Evolutionary conservation across 2,113 vertebrate species (phyloP), one percentile per base, ranked within the genome.

Genomic region (Macroglossus sobrinus): DNA sequence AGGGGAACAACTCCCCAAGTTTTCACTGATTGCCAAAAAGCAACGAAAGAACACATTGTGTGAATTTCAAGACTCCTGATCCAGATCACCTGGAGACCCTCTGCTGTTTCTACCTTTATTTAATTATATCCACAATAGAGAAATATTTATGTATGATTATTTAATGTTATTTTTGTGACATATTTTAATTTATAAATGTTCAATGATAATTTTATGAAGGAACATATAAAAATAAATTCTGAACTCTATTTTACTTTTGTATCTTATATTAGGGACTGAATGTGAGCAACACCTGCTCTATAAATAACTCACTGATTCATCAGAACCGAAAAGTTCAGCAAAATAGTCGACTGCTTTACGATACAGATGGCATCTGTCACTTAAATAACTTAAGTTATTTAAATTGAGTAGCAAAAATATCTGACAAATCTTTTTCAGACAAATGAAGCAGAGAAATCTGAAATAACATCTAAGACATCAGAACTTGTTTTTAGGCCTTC

Each of bases 381-480:
- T 97, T 97, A 84, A 95, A 93, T 95, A 93, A 85, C 33, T 75
- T 80, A 76, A 93, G 81, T 94, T 95, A 94, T 96, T 98, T 96
- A 96, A 96, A 97, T 45, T 28, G 53, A 91, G 97, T 97, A 96
- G 74, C 53, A 95, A 95, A 94, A 14, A 19, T 97, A 96, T 93
- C 82, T 97, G 94, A 95, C 76, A 97, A 98, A 96, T 91, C 95
- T 63, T 96, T 97, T 97, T 71, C 94, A 98, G 97, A 96, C 69
- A 96, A 93, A 71, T 57, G 89, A 93, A 97, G 47, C 59, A 97
- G 94, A 96, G 79, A 91, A 96, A 97, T 88, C 43, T 96, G 97
- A 68, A 98, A 76, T 94, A 78, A 86, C 93, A 91, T 94, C 82
- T 75, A 81, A 97, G 96, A 92, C 84, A 97, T 90, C 94, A 94